Conservation (phyloP, 2,113 vertebrate species). For the Phoxinus phoxinus region DNA sequence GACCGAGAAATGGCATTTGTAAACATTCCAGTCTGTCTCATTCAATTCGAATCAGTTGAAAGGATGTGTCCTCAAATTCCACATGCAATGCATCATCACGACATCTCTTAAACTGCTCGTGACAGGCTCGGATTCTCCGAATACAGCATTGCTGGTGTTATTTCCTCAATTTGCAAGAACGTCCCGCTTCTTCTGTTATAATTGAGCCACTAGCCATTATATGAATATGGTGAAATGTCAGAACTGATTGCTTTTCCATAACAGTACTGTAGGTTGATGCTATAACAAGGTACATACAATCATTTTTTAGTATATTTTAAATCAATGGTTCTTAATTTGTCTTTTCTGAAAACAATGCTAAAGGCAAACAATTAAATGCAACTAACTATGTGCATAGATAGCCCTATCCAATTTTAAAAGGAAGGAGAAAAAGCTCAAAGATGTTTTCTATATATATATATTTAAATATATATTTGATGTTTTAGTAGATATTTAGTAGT, state of each 20-base stretch:
- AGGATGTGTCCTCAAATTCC: constrained; percentile 40
- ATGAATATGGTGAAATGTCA: constrained; percentile 21
- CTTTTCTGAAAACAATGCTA: neutral
- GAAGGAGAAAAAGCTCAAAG: neutral
- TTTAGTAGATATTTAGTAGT: neutral
- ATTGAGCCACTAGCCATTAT: neutral
- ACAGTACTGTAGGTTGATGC: neutral
- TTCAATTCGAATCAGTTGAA: constrained; percentile 26
- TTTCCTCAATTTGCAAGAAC: constrained; percentile 33
- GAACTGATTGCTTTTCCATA: neutral
- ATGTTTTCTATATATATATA: too few relatives aligned
- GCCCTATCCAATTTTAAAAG: neutral
- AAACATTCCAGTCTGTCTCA: constrained; percentile 39
- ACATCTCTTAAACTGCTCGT: constrained; percentile 24
- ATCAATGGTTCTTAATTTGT: neutral
- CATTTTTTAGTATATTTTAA: neutral
- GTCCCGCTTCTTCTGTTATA: constrained; percentile 21
- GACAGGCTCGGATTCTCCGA: constrained; percentile 16
- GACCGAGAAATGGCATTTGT: constrained; percentile 30
- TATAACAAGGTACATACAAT: neutral
- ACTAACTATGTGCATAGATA: neutral
- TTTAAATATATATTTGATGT: too few relatives aligned
- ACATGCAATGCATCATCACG: constrained; percentile 39
- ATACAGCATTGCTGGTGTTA: neutral
- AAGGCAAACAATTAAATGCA: neutral